Base-by-base conservation (phyloP, 2,888 invertebrate species). In the Dioctria rufipes region DNA sequence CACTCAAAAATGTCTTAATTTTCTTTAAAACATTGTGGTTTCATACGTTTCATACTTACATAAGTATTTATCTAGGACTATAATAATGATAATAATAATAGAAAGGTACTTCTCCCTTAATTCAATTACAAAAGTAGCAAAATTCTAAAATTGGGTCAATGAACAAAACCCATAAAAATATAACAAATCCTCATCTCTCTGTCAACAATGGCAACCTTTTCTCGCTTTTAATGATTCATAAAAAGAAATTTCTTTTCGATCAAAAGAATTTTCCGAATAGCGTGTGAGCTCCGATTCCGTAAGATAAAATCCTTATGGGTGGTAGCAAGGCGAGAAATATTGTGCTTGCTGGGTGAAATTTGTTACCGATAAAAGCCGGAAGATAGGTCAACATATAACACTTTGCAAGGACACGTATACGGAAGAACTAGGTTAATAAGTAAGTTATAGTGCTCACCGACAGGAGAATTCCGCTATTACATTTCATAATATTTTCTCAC, bases 391-490 rank as follows among this genome's bases (percentile, higher is more conserved):
- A 69, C 6, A 49, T 11, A 39, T 54, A 2, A 40, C 42, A 69
- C 49, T 69, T 51, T 69, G 69, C 69, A 51, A 69, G 69, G 69
- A 51, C 69, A 69, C 25, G 25, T 25, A n/a, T n/a, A 25, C 51
- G n/a, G 49, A 69, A 69, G 49, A 69, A 69, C 9, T 69, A 69
- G 69, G 69, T 69, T 69, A 69, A 69, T 69, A 69, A 51, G 25
- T 25, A 25, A 25, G 51, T 69, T 37, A 49, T 37, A 37, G 11
- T 43, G 11, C 25, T 2, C 51, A 9, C 37, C 8, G 39, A 11
- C 25, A 25, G 1, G 25, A 25, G 25, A 25, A 25, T 25, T 69
- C 39, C 37, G 51, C 37, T 51, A 65, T 37, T 25, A 8, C 54
- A 54, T 69, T 69, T 69, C 11, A 37, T 69, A 39, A 25, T 25